Base-by-base conservation (phyloP, 1,140 invertebrate genomes). In the Helicoverpa armigera region DNA sequence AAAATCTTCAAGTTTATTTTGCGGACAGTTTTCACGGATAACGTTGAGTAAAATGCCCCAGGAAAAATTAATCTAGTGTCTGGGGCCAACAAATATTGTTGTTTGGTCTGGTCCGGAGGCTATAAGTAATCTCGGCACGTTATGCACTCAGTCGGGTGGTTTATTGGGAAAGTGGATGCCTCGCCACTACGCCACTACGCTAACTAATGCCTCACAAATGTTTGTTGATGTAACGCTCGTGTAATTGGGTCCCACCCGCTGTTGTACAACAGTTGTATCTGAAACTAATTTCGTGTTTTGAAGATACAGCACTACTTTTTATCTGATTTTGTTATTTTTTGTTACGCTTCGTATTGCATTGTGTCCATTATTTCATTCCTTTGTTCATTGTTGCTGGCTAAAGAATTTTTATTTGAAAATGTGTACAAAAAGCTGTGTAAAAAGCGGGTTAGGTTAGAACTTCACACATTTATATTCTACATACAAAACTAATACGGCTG, bases 11-110 rank as follows among this genome's bases (percentile, higher is more conserved):
- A 76, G 61, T 81, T 78, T 67, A 50, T 56, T 70, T 73, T 61
- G 23, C 60, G 23, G 58, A 70, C 77, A 58, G 76, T 77, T 82
- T 73, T 70, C 23, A 29, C 79, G 63, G 51, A 74, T 69, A 61
- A 75, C 48, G 70, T 86, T 81, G 86, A 89, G 86, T 87, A 88
- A 89, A 92, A 91, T 84, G 91, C 90, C 88, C 67, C 84, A 85
- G 89, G 89, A 93, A 93, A 93, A 94, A 91, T 92, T 93, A 94
- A 94, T 94, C 91, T 94, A 86, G 88, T 90, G 91, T 88, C 88
- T 87, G 87, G 87, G 87, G 85, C 88, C 89, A 87, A 89, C 92
- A 91, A 92, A 93, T 93, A 93, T 92, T 93, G 89, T 94, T 93
- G 91, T 93, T 92, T 90, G 91, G 88, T 86, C 83, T 84, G 83